Conservation (phyloP, 2,113 vertebrate genomes). For the Leiothrix lutea region DNA sequence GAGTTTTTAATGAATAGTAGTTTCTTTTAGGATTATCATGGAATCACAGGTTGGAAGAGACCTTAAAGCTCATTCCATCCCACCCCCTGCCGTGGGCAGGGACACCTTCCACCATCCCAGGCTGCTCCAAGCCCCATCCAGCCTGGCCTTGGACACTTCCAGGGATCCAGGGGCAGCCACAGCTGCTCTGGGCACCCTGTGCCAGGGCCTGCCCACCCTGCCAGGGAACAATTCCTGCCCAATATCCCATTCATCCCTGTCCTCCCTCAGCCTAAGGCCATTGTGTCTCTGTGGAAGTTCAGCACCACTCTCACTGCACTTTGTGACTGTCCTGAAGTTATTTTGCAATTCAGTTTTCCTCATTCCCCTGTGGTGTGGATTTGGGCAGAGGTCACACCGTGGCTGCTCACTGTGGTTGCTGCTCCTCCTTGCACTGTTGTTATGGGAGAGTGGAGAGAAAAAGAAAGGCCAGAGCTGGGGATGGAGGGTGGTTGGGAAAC, state of each 20-base stretch:
- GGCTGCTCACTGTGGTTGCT: background rate
- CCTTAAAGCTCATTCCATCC: rapidly evolving
- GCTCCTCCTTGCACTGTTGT: background rate
- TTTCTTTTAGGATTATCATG: background rate
- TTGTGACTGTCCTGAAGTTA: background rate
- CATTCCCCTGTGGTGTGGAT: background rate
- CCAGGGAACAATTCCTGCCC: background rate
- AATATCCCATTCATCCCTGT: rapidly evolving
- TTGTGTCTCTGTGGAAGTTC: background rate
- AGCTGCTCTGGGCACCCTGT: background rate
- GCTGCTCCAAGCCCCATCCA: rapidly evolving
- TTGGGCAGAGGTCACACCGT: background rate
- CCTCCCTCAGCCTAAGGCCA: background rate
- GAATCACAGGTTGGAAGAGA: background rate
- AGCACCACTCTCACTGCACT: rapidly evolving
- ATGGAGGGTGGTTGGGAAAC: background rate
- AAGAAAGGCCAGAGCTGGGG: background rate
- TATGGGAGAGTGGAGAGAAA: background rate
- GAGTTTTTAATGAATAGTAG: background rate
- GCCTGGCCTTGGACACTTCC: background rate
- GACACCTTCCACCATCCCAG: rapidly evolving
- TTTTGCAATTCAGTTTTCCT: background rate
- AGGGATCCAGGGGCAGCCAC: background rate
- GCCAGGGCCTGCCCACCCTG: background rate
- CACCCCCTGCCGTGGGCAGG: background rate